These are phyloP conservation scores for Oxycera nigricornis DNA, from an alignment of 2,888 invertebrate genomes.

Conservation along the genomic window DNA sequence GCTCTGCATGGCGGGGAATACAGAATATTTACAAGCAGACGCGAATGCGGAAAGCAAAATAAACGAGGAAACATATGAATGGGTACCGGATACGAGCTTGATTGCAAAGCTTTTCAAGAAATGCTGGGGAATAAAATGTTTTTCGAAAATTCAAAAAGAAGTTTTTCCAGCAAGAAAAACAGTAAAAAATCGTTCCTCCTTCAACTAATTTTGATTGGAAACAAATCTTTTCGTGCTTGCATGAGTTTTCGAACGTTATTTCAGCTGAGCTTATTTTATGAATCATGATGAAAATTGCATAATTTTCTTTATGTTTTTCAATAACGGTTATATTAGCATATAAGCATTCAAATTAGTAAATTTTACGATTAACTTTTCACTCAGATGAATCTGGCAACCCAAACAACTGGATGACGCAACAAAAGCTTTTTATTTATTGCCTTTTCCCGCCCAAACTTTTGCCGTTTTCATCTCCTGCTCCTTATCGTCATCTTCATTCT, in stretches of 20 bases:
- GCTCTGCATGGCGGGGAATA: neutral
- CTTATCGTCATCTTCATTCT: conserved; percentile 5
- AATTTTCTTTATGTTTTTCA: too few species aligned
- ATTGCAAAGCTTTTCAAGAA: conserved; percentile 10
- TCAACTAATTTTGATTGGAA: too few species aligned
- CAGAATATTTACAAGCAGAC: conserved; percentile 40
- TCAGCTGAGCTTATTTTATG: too few species aligned
- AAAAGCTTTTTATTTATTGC: conserved; percentile 24
- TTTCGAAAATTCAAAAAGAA: too few species aligned
- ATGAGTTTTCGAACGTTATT: too few species aligned
- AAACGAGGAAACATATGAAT: conserved; percentile 47
- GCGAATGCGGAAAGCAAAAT: conserved; percentile 56
- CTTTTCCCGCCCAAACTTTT: conserved; percentile 35
- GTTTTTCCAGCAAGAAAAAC: too few species aligned
- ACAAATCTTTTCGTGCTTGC: too few species aligned
- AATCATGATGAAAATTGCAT: too few species aligned
- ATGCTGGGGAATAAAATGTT: neutral
- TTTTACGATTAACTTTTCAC: too few species aligned
- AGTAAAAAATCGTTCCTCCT: too few species aligned
- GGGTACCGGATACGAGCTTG: neutral
- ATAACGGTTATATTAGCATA: too few species aligned
- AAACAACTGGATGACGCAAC: neutral
- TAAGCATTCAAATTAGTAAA: too few species aligned
- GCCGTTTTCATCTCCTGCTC: neutral
- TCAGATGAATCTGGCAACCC: conserved; percentile 17